phyloP scores from a whole-genome alignment of 2,113 vertebrate genomes.

The Anseranas semipalmata region DNA sequence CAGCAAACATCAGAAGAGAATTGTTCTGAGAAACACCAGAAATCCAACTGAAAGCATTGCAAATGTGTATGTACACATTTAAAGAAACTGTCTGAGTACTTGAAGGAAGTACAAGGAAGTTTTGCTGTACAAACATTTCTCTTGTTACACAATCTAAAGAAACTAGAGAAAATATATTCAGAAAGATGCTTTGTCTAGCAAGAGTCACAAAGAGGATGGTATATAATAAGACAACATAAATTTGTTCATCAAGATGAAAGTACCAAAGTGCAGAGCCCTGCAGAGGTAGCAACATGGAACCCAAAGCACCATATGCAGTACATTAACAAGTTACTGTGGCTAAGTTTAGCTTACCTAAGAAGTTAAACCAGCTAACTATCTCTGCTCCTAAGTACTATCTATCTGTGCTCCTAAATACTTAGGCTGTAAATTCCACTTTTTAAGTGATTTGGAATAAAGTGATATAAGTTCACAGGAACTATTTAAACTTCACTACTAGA shows the following conservation, averaged over 20 bases:
- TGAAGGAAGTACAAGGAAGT: slow-evolving; percentile 25
- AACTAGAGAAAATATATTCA: neutral
- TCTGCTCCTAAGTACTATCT: neutral
- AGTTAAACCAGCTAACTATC: neutral
- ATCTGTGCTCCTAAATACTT: neutral
- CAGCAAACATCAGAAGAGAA: neutral
- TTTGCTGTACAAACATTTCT: slow-evolving; percentile 17
- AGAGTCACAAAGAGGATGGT: neutral
- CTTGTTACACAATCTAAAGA: slow-evolving; percentile 1
- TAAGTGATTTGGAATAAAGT: neutral
- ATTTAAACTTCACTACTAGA: neutral
- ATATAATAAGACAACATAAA: neutral
- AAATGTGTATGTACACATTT: neutral
- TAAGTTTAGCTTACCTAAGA: neutral
- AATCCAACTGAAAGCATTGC: neutral
- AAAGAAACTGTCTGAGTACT: neutral
- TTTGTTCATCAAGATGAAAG: neutral
- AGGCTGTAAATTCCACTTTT: neutral
- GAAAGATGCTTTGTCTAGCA: neutral
- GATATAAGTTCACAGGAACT: neutral
- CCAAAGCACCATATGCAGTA: neutral
- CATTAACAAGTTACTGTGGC: neutral
- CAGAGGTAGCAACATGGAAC: neutral
- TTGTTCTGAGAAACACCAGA: neutral
- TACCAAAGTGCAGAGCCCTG: neutral